Percentiles rank a stretch among this genome's conserved stretches.
Evolutionary conservation across 2,113 vertebrate genomes (phyloP).

Genomic region (Crocuta crocuta): DNA sequence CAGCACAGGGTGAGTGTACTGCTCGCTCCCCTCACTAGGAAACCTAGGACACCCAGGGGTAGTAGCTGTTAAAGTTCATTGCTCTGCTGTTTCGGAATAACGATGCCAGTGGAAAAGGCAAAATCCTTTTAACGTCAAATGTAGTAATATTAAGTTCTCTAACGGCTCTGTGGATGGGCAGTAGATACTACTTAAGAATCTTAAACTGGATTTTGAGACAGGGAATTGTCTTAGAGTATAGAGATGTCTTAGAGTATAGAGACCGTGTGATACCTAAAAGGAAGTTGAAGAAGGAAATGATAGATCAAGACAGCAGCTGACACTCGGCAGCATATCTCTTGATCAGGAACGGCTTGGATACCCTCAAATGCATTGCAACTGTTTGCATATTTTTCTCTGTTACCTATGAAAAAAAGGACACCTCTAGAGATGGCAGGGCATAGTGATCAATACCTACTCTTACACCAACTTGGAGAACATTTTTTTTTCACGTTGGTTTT

Average conservation of each 20-base stretch:
- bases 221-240: neutral
- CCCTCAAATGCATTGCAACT: neutral
- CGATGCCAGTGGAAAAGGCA: neutral
- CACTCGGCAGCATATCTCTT: neutral
- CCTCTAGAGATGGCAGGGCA: neutral
- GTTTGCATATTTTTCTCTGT: neutral
- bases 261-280: neutral
- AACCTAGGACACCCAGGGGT: neutral
- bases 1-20: neutral
- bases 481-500: neutral
- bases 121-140: neutral
- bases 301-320: neutral
- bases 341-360: neutral
- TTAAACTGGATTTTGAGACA: neutral
- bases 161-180: neutral
- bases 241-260: neutral
- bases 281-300: neutral
- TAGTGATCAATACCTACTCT: neutral
- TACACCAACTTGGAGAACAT: neutral
- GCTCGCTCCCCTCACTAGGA: accelerated
- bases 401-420: neutral
- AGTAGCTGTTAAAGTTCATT: neutral
- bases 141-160: neutral
- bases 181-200: neutral
- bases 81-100: neutral